A percentile compares a stretch with the other conserved stretches of the same genome.
Evolutionary conservation across 2,113 vertebrate genomes (phyloP).

Genomic region (Anarhynchus alexandrinus): DNA sequence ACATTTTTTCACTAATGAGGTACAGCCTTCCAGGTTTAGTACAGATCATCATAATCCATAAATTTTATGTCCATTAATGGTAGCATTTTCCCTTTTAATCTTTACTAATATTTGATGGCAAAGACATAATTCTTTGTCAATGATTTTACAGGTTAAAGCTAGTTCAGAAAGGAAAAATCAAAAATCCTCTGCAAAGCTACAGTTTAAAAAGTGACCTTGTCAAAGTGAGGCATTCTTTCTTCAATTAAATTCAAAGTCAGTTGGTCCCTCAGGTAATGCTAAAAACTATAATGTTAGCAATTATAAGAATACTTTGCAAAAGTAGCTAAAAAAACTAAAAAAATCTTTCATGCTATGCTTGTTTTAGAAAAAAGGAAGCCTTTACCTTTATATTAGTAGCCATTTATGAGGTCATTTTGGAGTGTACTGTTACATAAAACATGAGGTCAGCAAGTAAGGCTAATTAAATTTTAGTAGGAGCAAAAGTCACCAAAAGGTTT

Average conservation of each 20-base stretch:
- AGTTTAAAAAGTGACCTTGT: conserved; percentile 75
- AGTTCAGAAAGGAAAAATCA: conserved; percentile 70
- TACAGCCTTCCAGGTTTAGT: neutral
- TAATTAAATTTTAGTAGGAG: conserved; percentile 81
- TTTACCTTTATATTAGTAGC: conserved; percentile 73
- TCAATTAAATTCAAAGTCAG: conserved; percentile 75
- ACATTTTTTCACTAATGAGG: neutral
- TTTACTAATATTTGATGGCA: conserved; percentile 65
- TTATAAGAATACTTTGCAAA: conserved; percentile 73
- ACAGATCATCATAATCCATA: conserved; percentile 48
- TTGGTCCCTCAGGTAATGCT: conserved; percentile 69
- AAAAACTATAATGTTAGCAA: conserved; percentile 61
- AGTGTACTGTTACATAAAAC: conserved; percentile 79
- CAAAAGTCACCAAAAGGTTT: conserved; percentile 78
- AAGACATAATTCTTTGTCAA: conserved; percentile 67
- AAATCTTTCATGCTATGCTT: conserved; percentile 55
- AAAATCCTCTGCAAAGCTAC: conserved; percentile 54
- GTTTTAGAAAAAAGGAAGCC: conserved; percentile 53
- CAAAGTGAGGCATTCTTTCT: conserved; percentile 67
- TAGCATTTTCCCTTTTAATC: conserved; percentile 62
- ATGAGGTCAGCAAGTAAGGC: conserved; percentile 76
- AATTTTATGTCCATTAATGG: conserved; percentile 64
- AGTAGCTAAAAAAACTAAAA: conserved; percentile 59
- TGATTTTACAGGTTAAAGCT: conserved; percentile 71
- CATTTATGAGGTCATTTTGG: conserved; percentile 74